A percentile compares a stretch with the other conserved stretches of the same genome.
Evolutionary conservation across 2,888 invertebrate genomes (phyloP).

Genomic region (Peribatodes rhomboidaria): DNA sequence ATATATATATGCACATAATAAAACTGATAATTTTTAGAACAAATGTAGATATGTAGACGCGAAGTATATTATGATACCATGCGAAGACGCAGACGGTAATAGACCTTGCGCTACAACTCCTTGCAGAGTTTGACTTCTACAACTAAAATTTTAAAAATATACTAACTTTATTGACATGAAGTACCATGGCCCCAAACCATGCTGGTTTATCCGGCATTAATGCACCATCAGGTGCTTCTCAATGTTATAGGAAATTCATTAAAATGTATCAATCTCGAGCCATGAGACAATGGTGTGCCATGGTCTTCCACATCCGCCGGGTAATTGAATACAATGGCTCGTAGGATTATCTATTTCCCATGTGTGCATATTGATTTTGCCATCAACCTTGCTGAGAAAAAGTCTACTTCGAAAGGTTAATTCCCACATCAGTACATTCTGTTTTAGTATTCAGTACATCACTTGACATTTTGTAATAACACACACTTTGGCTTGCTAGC

Average conservation of each 20-base stretch:
- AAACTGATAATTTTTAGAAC: too few species aligned
- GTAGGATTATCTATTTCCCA: conserved; percentile 35
- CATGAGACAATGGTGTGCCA: conserved; percentile 42
- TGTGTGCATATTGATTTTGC: conserved; percentile 36
- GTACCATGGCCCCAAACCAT: background rate
- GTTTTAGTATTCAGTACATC: conserved; percentile 38
- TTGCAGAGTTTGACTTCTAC: too few species aligned
- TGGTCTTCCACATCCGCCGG: conserved; percentile 58
- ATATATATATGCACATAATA: too few species aligned
- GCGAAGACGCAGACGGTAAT: too few species aligned
- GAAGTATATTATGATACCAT: too few species aligned
- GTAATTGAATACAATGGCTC: conserved; percentile 65
- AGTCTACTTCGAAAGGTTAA: conserved; percentile 18
- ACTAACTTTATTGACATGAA: background rate
- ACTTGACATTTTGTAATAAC: conserved; percentile 32
- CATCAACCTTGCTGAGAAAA: conserved; percentile 35
- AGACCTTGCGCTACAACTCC: too few species aligned
- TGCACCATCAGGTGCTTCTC: background rate
- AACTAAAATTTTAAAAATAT: too few species aligned
- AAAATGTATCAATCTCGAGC: conserved; percentile 47
- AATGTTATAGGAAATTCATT: conserved; percentile 57
- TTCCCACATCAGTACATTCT: conserved; percentile 28
- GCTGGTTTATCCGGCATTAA: background rate
- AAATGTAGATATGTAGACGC: too few species aligned
- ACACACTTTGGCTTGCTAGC: background rate